Evolutionary conservation across 2,113 vertebrate species (phyloP), one percentile per base, ranked within the genome.

Genomic region (Orthonyx spaldingii): DNA sequence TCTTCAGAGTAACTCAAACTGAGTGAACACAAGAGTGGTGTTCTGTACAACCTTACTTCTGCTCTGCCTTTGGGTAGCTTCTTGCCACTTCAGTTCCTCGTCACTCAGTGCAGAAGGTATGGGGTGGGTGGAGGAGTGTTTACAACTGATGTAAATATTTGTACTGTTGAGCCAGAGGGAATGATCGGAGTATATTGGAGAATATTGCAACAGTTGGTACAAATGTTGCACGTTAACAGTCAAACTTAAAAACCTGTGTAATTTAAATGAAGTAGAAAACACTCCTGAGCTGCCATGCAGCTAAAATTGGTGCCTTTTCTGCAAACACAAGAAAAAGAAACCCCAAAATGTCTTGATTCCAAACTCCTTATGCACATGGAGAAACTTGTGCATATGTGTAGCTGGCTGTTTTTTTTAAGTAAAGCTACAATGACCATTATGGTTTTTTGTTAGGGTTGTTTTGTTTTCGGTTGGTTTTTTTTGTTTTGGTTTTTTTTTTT

Each of bases 241-340:
- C 84, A 71, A 84, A 91, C 53, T 57, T 81, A 68, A 90, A 86
- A 84, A 52, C 52, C 59, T 72, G 33, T 75, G 65, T 81, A 92
- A 92, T 69, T 89, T 86, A 94, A 96, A 96, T 94, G 94, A 95
- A 95, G 93, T 93, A 92, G 71, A 33, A 64, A 96, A 96, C 90
- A 92, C 92, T 96, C 95, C 94, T 93, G 66, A 94, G 92, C 94
- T 97, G 90, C 90, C 84, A 90, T 7, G 46, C 89, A 91, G 92
- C 90, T 83, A 79, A 75, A 93, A 84, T 93, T 96, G 92, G 95
- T 97, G 97, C 95, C 95, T 97, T 96, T 27, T 90, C 59, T 90
- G 69, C 86, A 85, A 95, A 76, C 41, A 53, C 37, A 68, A 78
- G 49, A 16, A 81, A 32, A 79, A 68, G 76, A 68, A 83, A 13